Evolutionary conservation across 1,140 invertebrate species (phyloP).

Genomic region (Drosophila teissieri): DNA sequence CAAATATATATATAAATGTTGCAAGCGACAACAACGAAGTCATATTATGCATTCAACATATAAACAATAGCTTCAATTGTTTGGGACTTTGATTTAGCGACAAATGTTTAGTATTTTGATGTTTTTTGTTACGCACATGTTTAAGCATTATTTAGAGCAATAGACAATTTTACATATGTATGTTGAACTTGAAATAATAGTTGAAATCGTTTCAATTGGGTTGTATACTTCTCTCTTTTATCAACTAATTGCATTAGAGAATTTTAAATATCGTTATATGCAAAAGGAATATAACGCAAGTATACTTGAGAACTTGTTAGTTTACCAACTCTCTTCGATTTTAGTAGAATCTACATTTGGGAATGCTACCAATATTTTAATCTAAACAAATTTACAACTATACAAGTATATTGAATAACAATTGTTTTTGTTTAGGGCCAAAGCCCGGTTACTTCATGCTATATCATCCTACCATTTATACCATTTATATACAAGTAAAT

Average conservation of each 20-base stretch:
- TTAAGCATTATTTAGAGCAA: constrained; percentile 71
- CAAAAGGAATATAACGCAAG: constrained; percentile 4
- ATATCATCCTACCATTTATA: constrained; percentile 35
- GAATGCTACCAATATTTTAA: constrained; percentile 42
- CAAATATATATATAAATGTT: constrained; percentile 52
- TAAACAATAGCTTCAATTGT: constrained; percentile 28
- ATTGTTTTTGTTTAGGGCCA: constrained; percentile 15
- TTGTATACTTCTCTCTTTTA: constrained; percentile 53
- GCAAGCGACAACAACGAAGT: constrained; percentile 54
- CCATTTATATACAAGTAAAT: constrained; percentile 28
- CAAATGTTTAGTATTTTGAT: constrained; percentile 39
- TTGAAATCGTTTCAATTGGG: constrained; percentile 54
- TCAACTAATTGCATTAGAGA: constrained; percentile 22
- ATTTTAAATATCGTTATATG: constrained; percentile 42
- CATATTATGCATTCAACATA: constrained; percentile 33
- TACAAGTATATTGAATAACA: constrained; percentile 20
- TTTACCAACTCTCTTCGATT: constrained; percentile 43
- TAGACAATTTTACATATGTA: constrained; percentile 64
- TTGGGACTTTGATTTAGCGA: constrained; percentile 40
- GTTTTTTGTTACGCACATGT: constrained; percentile 72
- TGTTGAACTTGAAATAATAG: constrained; percentile 43
- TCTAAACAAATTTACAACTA: constrained; percentile 55
- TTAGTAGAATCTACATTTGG: constrained; percentile 41
- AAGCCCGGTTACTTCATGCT: constrained; percentile 8
- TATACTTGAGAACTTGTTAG: constrained; percentile 18